Evolutionary conservation across 2,797 vertebrate genomes (phyloP), one percentile per base, ranked within the genome.

Genomic region (Margarornis squamiger): DNA sequence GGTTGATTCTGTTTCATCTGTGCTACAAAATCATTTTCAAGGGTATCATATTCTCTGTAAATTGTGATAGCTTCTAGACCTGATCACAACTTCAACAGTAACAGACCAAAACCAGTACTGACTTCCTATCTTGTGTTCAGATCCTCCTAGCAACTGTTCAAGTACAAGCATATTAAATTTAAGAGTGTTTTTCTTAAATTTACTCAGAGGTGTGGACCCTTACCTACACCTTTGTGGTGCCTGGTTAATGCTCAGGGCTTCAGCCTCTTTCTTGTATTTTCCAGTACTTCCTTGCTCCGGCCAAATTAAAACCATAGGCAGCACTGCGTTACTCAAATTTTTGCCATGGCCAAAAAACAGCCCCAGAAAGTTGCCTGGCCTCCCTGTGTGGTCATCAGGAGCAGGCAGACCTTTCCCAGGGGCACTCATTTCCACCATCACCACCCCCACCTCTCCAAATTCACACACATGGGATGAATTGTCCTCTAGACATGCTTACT

Each of bases 1-100:
- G 83, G 81, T 86, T 76, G 13, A 96, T 97, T 92, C 67, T 72
- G 68, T 62, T 96, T 90, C 96, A 72, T 95, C 86, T 94, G 65
- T 78, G 65, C 74, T 90, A 88, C 61, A 75, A 91, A 92, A 45
- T 52, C 9, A 63, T 75, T 93, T 92, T 80, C 58, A 91, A 90
- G 62, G 34, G 70, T 66, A 71, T 79, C 38, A 29, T 68, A 82
- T 20, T 65, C 24, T 43, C 14, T 78, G 43, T 34, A 58, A 84
- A 51, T 82, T 54, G 32, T n/a, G 82, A 77, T 12, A 23, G 62
- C 76, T 95, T 89, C 83, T 95, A 87, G 94, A 52, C 13, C n/a
- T 24, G 16, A 66, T 92, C 80, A 86, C 65, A 86, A 39, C 51
- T 91, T 86, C 80, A 76, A 57, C 51, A 81, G 49, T 22, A 85